Evolutionary conservation across 2,888 invertebrate species (phyloP).

Genomic region (Clitarchus hookeri): DNA sequence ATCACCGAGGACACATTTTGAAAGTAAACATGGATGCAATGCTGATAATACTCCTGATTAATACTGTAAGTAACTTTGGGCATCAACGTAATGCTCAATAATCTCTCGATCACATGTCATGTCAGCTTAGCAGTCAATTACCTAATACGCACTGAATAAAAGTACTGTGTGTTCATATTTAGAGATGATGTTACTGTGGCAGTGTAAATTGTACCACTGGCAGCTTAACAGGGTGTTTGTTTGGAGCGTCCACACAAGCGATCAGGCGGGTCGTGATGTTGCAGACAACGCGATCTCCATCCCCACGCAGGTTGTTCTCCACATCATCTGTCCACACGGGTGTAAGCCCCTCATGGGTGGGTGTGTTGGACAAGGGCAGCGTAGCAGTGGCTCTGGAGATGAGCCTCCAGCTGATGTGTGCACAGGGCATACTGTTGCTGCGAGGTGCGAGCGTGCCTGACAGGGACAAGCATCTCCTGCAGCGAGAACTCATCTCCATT

Average conservation of each 20-base stretch:
- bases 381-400: background rate
- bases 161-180: no score
- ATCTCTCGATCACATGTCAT: no score
- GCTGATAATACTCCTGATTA: no score
- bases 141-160: no score
- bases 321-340: background rate
- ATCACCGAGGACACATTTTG: no score
- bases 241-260: background rate
- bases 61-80: no score
- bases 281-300: background rate
- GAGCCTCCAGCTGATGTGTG: constrained; percentile 1
- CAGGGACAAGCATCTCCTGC: background rate
- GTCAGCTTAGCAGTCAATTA: no score
- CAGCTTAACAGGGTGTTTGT: no score
- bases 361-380: constrained; percentile 1
- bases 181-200: no score
- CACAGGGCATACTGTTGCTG: background rate
- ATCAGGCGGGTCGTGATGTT: background rate
- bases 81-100: no score
- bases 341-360: background rate
- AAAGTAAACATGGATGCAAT: no score
- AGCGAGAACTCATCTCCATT: background rate
- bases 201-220: no score
- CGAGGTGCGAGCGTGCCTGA: background rate
- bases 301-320: constrained; percentile 3